A percentile compares a stretch with the other conserved stretches of the same genome.
phyloP scores from a whole-genome alignment of 2,113 vertebrate species.

The Lipophrys pholis region DNA sequence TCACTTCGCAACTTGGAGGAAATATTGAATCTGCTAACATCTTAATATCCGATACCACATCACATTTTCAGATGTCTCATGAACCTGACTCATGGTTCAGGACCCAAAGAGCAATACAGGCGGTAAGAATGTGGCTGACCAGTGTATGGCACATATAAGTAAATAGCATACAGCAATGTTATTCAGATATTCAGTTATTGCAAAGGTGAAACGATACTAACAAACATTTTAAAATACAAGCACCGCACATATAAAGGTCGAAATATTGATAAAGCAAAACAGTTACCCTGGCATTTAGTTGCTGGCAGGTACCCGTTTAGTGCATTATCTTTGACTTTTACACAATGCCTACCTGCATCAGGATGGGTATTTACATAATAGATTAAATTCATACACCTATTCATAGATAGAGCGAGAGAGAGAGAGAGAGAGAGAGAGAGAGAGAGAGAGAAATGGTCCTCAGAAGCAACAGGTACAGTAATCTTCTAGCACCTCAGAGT shows the following conservation, averaged over 20 bases:
- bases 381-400: conserved; percentile 53
- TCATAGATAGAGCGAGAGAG: conserved; percentile 46
- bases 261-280: conserved; percentile 27
- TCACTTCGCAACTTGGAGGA: no score
- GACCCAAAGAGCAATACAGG: no score
- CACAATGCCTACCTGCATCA: conserved; percentile 20
- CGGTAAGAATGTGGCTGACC: no score
- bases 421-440: no score
- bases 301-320: conserved; percentile 7
- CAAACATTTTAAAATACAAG: background rate
- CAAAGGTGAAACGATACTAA: background rate
- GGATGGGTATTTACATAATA: conserved; percentile 46
- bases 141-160: no score
- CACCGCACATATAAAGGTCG: conserved; percentile 33
- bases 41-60: no score
- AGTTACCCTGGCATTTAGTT: conserved; percentile 40
- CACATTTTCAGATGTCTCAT: no score
- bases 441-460: background rate
- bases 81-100: no score
- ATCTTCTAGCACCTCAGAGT: conserved; percentile 38
- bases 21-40: no score
- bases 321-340: conserved; percentile 19
- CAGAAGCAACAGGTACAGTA: conserved; percentile 45
- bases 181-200: background rate
- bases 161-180: background rate